Conservation (phyloP, 2,113 vertebrate species). For the Azemiops feae region DNA sequence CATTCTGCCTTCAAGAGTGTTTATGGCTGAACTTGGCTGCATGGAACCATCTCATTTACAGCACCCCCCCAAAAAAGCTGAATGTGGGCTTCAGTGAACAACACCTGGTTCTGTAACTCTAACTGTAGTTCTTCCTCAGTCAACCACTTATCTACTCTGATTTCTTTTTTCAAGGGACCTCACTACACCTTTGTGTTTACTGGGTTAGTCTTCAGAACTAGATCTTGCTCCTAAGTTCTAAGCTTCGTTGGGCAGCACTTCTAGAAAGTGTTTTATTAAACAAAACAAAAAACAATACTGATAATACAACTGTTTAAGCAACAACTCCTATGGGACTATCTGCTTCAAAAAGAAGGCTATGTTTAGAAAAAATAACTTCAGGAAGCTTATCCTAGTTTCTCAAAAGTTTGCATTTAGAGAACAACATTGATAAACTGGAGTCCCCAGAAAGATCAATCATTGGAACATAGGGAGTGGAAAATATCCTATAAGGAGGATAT, state of each 20-base stretch:
- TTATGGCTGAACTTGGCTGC: neutral
- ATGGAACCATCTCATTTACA: neutral
- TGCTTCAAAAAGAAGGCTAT: neutral
- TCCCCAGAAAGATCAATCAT: neutral
- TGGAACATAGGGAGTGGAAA: neutral
- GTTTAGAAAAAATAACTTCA: neutral
- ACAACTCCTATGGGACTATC: neutral
- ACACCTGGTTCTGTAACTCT: neutral
- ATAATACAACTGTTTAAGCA: neutral
- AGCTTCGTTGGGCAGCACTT: neutral
- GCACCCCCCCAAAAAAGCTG: neutral
- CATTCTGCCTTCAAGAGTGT: neutral
- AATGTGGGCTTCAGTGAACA: neutral
- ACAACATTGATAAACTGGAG: neutral
- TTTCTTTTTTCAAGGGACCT: neutral
- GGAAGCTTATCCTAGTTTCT: neutral
- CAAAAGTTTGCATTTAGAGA: neutral
- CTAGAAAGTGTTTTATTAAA: neutral
- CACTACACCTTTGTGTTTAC: neutral
- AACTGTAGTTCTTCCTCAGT: neutral
- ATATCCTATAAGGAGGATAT: neutral
- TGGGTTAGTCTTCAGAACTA: neutral
- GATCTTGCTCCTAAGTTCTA: neutral
- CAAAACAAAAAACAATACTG: neutral
- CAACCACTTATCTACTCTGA: neutral